Conservation (phyloP, 2,888 invertebrate genomes). For the Acleris sparsana region DNA sequence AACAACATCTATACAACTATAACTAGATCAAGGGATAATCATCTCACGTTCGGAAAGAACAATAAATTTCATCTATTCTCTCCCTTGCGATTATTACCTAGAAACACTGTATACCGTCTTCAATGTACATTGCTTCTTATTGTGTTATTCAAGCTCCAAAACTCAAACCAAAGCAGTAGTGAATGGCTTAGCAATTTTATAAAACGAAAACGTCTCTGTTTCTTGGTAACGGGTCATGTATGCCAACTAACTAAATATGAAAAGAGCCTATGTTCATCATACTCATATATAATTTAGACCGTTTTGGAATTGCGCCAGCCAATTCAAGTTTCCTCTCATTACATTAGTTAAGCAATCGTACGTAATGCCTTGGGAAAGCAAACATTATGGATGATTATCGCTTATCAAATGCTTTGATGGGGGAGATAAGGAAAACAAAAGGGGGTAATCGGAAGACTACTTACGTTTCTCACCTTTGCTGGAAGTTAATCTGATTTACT, state of each 20-base stretch:
- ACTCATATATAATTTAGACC: background rate
- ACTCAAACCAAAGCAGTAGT: background rate
- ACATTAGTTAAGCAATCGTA: slow-evolving; percentile 23
- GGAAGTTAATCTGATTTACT: no score
- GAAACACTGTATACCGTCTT: background rate
- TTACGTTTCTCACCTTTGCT: background rate
- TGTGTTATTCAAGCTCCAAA: background rate
- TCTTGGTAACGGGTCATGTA: background rate
- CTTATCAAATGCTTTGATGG: slow-evolving; percentile 14
- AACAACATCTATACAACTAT: slow-evolving; percentile 14
- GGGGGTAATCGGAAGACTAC: background rate
- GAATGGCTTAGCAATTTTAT: background rate
- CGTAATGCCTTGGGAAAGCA: slow-evolving; percentile 13
- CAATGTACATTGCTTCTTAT: slow-evolving; percentile 3
- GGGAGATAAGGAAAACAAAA: slow-evolving; percentile 1
- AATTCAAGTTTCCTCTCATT: slow-evolving; percentile 9
- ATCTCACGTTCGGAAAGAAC: slow-evolving; percentile 22
- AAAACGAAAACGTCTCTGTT: background rate
- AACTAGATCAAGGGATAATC: slow-evolving; percentile 26
- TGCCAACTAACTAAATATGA: background rate
- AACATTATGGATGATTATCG: slow-evolving; percentile 25
- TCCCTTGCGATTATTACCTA: background rate
- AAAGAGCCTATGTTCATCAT: slow-evolving; percentile 2
- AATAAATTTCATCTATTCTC: slow-evolving; percentile 23
- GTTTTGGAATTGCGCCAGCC: background rate